Percentiles rank a stretch among this genome's conserved stretches.
Evolutionary conservation across 2,113 vertebrate genomes (phyloP).

Genomic region (Dipodomys merriami): DNA sequence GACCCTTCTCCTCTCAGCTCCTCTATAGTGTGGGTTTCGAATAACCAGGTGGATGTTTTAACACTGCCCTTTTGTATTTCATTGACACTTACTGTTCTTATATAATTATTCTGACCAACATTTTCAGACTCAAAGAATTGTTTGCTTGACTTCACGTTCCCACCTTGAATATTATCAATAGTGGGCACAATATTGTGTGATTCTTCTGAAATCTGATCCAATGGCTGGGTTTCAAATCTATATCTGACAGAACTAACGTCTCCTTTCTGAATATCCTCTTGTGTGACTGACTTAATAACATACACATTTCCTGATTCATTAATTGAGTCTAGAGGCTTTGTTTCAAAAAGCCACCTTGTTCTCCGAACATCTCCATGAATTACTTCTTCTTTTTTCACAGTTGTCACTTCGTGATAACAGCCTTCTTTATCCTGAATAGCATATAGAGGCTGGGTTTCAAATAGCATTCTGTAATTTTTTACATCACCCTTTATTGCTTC

Average conservation of each 20-base stretch:
- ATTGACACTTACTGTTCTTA: conserved; percentile 92
- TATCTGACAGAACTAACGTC: conserved; percentile 92
- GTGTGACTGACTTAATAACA: conserved; percentile 93
- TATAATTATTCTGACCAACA: conserved; percentile 78
- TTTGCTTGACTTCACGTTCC: conserved; percentile 90
- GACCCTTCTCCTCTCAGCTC: conserved; percentile 91
- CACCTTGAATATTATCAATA: conserved; percentile 89
- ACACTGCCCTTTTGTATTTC: conserved; percentile 94
- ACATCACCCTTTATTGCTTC: conserved; percentile 91
- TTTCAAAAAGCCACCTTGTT: conserved; percentile 96
- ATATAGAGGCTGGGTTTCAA: conserved; percentile 95
- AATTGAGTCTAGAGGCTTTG: conserved; percentile 93
- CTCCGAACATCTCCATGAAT: conserved; percentile 92
- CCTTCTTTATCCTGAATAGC: conserved; percentile 94
- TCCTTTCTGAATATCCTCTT: conserved; percentile 93
- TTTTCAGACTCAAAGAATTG: conserved; percentile 90
- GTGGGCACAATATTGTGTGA: conserved; percentile 85
- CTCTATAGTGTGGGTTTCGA: conserved; percentile 93
- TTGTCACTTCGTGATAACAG: conserved; percentile 94
- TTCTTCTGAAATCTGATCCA: conserved; percentile 91
- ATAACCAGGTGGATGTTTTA: conserved; percentile 93
- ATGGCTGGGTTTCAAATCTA: conserved; percentile 94
- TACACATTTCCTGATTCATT: conserved; percentile 91
- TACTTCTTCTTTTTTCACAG: conserved; percentile 93
- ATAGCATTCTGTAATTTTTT: conserved; percentile 92